These are phyloP conservation scores for Pseudococcus jackbeardsleyi DNA, from an alignment of 2,888 invertebrate species.

Conservation along the genomic window DNA sequence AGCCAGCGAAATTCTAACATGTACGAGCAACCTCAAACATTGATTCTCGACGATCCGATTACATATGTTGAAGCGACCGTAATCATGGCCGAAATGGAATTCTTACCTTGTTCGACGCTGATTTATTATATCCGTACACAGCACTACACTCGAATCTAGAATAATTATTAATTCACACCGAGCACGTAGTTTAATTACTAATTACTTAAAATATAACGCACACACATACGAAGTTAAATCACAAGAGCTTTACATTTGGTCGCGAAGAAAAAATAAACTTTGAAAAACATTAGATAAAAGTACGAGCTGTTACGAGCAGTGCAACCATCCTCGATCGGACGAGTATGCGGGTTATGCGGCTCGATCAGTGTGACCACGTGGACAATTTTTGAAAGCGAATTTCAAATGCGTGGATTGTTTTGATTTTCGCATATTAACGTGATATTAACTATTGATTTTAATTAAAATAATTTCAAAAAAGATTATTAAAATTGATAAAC, in stretches of 20 bases:
- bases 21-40: conserved; percentile 5
- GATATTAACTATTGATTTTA: too few relatives aligned
- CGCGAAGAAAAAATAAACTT: conserved; percentile 51
- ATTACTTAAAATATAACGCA: not conserved
- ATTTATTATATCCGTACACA: not conserved
- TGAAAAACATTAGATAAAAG: conserved; percentile 52
- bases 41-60: conserved; percentile 7
- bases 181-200: not conserved
- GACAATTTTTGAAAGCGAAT: not conserved
- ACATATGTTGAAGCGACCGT: conserved; percentile 34
- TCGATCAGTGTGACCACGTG: conserved; percentile 6
- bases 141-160: not conserved
- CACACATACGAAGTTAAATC: not conserved
- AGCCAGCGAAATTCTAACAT: conserved; percentile 22
- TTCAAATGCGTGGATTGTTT: not conserved
- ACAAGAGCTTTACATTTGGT: conserved; percentile 32
- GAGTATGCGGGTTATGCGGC: not conserved
- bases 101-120: conserved; percentile 22
- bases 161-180: not conserved
- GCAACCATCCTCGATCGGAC: not conserved
- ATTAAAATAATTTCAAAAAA: too few relatives aligned
- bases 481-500: too few relatives aligned
- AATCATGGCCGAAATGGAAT: conserved; percentile 42
- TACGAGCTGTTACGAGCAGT: not conserved
- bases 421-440: not conserved